Conservation (phyloP, 1,140 invertebrate species). For the Heterodera carotae region DNA sequence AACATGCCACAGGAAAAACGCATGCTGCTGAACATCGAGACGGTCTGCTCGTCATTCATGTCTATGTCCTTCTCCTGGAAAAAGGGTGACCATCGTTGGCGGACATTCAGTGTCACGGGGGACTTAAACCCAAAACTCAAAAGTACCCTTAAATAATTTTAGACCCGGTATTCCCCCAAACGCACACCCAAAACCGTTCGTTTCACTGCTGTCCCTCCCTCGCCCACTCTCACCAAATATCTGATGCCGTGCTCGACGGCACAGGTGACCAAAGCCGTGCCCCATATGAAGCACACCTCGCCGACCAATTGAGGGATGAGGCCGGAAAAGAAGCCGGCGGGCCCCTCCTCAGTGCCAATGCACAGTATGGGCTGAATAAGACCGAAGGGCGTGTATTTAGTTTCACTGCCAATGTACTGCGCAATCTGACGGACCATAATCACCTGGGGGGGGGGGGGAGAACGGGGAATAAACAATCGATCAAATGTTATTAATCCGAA, state of each 20-base stretch:
- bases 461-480: conserved; percentile 28
- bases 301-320: conserved; percentile 56
- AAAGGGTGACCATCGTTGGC: neutral
- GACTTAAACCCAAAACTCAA: too few species aligned
- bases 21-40: conserved; percentile 31
- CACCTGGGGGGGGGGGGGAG: conserved; percentile 31
- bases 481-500: too few species aligned
- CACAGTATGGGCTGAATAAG: conserved; percentile 28
- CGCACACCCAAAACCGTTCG: too few species aligned
- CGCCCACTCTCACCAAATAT: conserved; percentile 17
- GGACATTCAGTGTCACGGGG: too few species aligned
- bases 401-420: conserved; percentile 59
- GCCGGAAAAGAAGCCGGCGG: conserved; percentile 57
- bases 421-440: conserved; percentile 62
- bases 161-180: too few species aligned
- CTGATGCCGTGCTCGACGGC: conserved; percentile 43
- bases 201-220: neutral
- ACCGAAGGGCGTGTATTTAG: conserved; percentile 46
- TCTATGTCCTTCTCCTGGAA: conserved; percentile 35
- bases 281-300: conserved; percentile 53
- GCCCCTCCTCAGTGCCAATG: conserved; percentile 60
- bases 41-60: conserved; percentile 43
- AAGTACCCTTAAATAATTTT: too few species aligned
- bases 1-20: conserved; percentile 23
- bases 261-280: conserved; percentile 33